Percentiles rank a stretch among this genome's conserved stretches.
phyloP scores from a whole-genome alignment of 2,113 vertebrate genomes.

The Zosterops pallidus region DNA sequence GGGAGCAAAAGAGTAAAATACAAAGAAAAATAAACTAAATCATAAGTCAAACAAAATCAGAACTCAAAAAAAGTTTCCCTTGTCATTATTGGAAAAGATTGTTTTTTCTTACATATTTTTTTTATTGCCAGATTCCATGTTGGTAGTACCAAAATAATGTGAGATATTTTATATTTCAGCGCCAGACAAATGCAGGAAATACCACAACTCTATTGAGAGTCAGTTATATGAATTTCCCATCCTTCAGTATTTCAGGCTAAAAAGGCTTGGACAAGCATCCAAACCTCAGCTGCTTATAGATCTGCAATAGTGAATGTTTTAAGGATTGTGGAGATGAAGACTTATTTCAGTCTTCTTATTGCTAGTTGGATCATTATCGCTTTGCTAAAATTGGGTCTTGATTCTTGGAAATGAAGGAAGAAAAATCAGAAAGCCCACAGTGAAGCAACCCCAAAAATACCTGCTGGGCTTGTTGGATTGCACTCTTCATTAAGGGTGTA shows the following conservation, averaged over 20 bases:
- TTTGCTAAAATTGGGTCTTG: conserved; percentile 53
- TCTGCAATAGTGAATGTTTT: neutral
- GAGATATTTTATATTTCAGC: neutral
- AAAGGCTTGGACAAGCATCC: neutral
- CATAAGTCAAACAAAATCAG: neutral
- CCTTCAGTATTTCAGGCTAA: neutral
- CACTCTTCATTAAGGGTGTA: conserved; percentile 18
- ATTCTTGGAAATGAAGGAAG: conserved; percentile 57
- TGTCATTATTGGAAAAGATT: neutral
- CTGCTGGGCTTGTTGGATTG: conserved; percentile 39
- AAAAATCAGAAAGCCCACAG: conserved; percentile 44
- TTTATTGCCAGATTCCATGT: neutral
- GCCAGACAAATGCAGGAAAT: conserved; percentile 41
- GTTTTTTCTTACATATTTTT: neutral
- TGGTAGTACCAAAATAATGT: conserved; percentile 9
- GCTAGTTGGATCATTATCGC: neutral
- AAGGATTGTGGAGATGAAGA: neutral
- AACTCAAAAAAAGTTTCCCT: neutral
- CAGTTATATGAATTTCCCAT: neutral
- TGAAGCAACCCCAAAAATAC: conserved; percentile 50
- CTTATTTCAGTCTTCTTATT: conserved; percentile 20
- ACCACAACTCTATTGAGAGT: conserved; percentile 27
- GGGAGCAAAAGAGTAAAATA: neutral
- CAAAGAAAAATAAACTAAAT: neutral
- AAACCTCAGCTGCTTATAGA: neutral